Base-by-base conservation (phyloP, 2,888 invertebrate genomes). In the Plebejus argus region DNA sequence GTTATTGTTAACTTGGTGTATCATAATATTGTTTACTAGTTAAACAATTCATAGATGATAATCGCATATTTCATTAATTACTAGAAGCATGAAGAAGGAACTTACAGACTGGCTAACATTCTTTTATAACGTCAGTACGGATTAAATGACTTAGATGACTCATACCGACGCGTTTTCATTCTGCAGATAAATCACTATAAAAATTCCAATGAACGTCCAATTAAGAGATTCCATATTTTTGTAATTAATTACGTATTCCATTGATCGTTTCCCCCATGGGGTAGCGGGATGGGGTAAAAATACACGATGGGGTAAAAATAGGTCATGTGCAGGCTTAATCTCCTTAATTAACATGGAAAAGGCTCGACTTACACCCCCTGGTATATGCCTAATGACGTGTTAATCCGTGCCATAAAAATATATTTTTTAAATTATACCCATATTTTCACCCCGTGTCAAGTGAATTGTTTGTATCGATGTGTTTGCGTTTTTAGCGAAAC, bases 281-380 rank as follows among this genome's bases (percentile, higher is more conserved):
- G 85, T 86, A 84, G 86, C 85, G 86, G 85, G 85, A 87, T 84
- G 85, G 83, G 82, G 82, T 66, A 66, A 66, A 66, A 66, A 49
- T 28, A 74, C 74, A 39, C 15, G 74, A 74, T 84, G 84, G 91
- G 92, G 91, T 88, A 86, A 84, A 93, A 93, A 88, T 92, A 90
- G 93, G 93, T 92, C 92, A 92, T 89, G 90, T 89, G 88, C 84
- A 77, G 85, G 87, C 88, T 86, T 91, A 92, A 92, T 91, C 91
- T 91, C 89, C 89, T 91, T 93, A 93, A 93, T 93, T 92, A 92
- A 91, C 91, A 90, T 88, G 89, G 88, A 87, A 88, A 89, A 88
- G 89, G 89, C 90, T 92, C 90, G 90, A 91, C 92, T 90, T 88
- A 83, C 84, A 84, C 88, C 89, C 87, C 86, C 85, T 84, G 85